Conservation (phyloP, 2,888 invertebrate species). For the Coelogynopora nodosa region DNA sequence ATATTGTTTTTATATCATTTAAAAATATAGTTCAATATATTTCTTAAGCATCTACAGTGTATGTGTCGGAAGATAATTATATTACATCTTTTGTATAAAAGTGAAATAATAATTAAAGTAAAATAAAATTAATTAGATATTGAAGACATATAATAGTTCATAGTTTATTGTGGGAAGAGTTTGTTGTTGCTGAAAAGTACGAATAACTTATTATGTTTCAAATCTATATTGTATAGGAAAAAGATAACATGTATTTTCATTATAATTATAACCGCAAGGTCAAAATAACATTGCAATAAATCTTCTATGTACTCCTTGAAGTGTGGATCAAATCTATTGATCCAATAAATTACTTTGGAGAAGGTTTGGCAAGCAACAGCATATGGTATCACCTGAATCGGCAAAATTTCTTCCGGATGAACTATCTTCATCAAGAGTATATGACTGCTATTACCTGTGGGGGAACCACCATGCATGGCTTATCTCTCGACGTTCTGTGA, state of each 20-base stretch:
- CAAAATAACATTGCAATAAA: background rate
- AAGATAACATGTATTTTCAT: background rate
- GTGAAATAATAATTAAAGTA: too few relatives aligned
- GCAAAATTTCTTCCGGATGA: background rate
- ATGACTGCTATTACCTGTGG: background rate
- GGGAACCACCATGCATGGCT: background rate
- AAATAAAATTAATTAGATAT: too few relatives aligned
- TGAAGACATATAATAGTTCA: too few relatives aligned
- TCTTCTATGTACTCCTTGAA: background rate
- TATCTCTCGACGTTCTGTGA: background rate
- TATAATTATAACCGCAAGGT: background rate
- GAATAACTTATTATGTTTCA: too few relatives aligned
- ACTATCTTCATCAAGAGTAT: background rate
- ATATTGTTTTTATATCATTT: too few relatives aligned
- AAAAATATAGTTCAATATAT: too few relatives aligned
- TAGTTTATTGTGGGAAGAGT: too few relatives aligned
- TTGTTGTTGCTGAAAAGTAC: too few relatives aligned
- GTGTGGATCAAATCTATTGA: background rate
- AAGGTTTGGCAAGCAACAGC: background rate
- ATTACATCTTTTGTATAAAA: too few relatives aligned
- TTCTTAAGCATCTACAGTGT: too few relatives aligned
- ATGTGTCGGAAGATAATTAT: too few relatives aligned
- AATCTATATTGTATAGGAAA: too few relatives aligned
- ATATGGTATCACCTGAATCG: background rate
- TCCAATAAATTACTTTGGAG: background rate